Evolutionary conservation across 2,113 vertebrate species (phyloP), one percentile per base, ranked within the genome.

Genomic region (Athene noctua): DNA sequence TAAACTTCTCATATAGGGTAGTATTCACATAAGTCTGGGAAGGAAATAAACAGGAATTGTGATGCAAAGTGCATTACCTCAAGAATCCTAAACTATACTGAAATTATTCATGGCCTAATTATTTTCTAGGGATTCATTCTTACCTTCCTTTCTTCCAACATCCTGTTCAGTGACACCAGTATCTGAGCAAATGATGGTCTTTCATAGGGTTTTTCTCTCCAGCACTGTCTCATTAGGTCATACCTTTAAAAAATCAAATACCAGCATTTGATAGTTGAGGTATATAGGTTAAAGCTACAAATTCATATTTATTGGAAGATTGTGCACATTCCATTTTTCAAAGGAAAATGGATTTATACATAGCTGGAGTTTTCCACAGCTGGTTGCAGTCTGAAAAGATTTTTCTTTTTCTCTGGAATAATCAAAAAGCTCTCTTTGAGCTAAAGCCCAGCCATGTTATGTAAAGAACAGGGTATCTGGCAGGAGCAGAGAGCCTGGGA

Each of bases 131-230:
- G 6, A 26, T 62, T 62, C 7, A 25, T 44, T 58, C 96, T 98
- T 95, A 99, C 99, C 98, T 99, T 99, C 49, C 98, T 98, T 96
- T 99, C 99, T 96, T 99, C 99, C 86, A 99, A 94, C 99, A 99
- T 99, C 71, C 98, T 98, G 77, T 98, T 98, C 68, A 99, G 96
- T 40, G 98, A 98, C 84, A 99, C 98, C 79, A 99, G n/a, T 82
- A 99, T 99, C 95, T 99, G 99, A 63, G 98, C 97, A 92, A 99
- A 99, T 5, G 99, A 99, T 10, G 99, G 99, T 67, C 99, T 98
- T 97, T 99, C 99, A 2, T 99, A 99, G 3, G 99, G 98, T 74
- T 99, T 99, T 95, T 99, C 99, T 87, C 98, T 97, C 99, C 99
- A 99, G 87, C 99, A 99, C 25, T 99, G 99, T 72, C 98, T 97